A percentile compares a stretch with the other conserved stretches of the same genome.
These are phyloP conservation scores for Bombus vancouverensis DNA, from an alignment of 1,140 invertebrate species.

Conservation along the genomic window DNA sequence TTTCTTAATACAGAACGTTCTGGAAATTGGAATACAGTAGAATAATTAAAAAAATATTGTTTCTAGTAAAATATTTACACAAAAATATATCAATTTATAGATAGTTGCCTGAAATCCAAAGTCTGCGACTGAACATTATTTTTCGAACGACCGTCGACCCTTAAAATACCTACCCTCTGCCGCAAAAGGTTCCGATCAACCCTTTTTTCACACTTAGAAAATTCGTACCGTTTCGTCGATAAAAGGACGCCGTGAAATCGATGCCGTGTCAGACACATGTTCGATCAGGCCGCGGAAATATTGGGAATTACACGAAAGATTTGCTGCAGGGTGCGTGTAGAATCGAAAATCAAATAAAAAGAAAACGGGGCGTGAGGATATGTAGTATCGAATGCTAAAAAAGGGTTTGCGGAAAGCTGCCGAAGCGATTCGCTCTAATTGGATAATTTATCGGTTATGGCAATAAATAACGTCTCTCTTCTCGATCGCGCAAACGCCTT, in stretches of 20 bases:
- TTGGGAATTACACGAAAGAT: slow-evolving; percentile 81
- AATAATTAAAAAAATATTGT: not conserved
- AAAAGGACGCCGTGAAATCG: slow-evolving; percentile 77
- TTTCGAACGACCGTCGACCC: slow-evolving; percentile 3
- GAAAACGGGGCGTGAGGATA: slow-evolving; percentile 68
- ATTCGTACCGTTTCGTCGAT: slow-evolving; percentile 59
- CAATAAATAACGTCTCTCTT: slow-evolving; percentile 50
- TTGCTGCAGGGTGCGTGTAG: slow-evolving; percentile 75
- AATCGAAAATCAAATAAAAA: slow-evolving; percentile 81
- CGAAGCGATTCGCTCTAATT: slow-evolving; percentile 77
- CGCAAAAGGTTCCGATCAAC: slow-evolving; percentile 46
- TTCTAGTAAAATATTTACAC: not conserved
- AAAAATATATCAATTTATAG: not conserved
- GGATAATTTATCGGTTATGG: slow-evolving; percentile 77
- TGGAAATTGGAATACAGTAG: not conserved
- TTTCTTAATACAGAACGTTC: no score
- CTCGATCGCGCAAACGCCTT: slow-evolving; percentile 1
- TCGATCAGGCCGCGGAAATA: slow-evolving; percentile 69
- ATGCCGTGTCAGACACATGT: slow-evolving; percentile 68
- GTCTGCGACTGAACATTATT: not conserved
- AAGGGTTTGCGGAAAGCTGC: slow-evolving; percentile 66
- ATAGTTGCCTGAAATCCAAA: not conserved
- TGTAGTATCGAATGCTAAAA: slow-evolving; percentile 49
- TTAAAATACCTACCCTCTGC: slow-evolving; percentile 12
- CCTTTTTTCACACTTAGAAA: slow-evolving; percentile 71